A percentile compares a stretch with the other conserved stretches of the same genome.
Conservation (phyloP, 2,888 invertebrate species). For the Xestia sexstrigata region DNA sequence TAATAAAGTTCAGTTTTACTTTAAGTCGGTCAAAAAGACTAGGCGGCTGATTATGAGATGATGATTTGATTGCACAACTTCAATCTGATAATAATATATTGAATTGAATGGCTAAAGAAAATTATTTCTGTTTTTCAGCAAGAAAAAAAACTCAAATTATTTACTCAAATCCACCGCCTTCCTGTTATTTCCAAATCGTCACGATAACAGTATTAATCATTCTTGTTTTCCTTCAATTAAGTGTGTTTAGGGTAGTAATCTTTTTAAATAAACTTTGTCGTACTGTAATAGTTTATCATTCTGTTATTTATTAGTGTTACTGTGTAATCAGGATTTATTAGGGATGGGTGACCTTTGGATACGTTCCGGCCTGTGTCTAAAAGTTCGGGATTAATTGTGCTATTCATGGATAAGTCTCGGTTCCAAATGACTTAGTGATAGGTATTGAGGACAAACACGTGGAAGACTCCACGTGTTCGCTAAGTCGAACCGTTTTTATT, state of each 20-base stretch:
- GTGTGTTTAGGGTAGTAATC: constrained; percentile 36
- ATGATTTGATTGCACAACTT: not conserved
- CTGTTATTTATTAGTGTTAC: constrained; percentile 29
- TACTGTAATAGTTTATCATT: constrained; percentile 32
- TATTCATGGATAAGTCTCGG: not conserved
- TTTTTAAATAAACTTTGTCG: constrained; percentile 45
- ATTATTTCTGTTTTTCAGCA: not conserved
- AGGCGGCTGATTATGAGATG: not conserved
- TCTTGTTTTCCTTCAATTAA: constrained; percentile 55
- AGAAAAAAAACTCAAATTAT: not conserved
- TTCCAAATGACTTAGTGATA: not conserved
- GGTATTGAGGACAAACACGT: constrained; percentile 7
- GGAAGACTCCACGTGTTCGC: not conserved
- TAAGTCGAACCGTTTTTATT: not conserved
- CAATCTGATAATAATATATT: not conserved
- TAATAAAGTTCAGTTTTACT: not conserved
- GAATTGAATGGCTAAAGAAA: not conserved
- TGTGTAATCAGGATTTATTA: constrained; percentile 51
- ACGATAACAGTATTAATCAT: constrained; percentile 55
- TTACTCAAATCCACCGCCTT: constrained; percentile 8
- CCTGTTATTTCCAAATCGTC: constrained; percentile 23
- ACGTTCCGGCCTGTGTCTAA: constrained; percentile 11
- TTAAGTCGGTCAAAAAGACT: not conserved
- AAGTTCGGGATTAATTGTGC: constrained; percentile 19
- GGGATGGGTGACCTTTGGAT: constrained; percentile 19